These are phyloP conservation scores for Apis mellifera DNA, from an alignment of 1,140 invertebrate genomes.

Conservation along the genomic window DNA sequence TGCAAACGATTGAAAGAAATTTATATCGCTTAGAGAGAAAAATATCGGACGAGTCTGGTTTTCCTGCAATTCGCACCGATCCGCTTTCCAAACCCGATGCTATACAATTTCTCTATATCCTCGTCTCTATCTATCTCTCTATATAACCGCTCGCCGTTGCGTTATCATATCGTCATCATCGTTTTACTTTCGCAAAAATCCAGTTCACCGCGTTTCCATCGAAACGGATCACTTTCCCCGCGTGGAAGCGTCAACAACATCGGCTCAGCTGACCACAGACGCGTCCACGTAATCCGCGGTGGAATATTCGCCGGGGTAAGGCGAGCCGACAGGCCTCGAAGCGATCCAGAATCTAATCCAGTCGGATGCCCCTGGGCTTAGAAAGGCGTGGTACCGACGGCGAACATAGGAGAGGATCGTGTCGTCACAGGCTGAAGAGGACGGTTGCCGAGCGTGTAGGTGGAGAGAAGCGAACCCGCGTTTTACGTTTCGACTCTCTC, in stretches of 20 bases:
- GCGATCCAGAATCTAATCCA: conserved; percentile 70
- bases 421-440: conserved; percentile 63
- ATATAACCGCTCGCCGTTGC: neutral
- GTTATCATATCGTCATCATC: neutral
- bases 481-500: neutral
- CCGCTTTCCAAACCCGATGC: neutral
- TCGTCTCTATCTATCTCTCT: neutral
- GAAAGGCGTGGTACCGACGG: conserved; percentile 67
- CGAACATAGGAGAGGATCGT: conserved; percentile 60
- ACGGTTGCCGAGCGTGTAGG: conserved; percentile 56
- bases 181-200: conserved; percentile 42
- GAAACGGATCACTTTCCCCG: conserved; percentile 35
- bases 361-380: conserved; percentile 70
- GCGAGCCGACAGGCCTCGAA: conserved; percentile 52
- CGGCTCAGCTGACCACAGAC: conserved; percentile 16
- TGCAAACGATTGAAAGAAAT: too few species aligned
- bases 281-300: conserved; percentile 39
- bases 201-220: conserved; percentile 18
- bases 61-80: too few species aligned
- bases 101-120: neutral
- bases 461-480: conserved; percentile 39
- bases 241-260: neutral
- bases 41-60: neutral
- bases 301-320: conserved; percentile 52
- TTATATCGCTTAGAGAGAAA: too few species aligned